These are phyloP conservation scores for Pristiophorus japonicus DNA, from an alignment of 2,113 vertebrate genomes.

Conservation along the genomic window DNA sequence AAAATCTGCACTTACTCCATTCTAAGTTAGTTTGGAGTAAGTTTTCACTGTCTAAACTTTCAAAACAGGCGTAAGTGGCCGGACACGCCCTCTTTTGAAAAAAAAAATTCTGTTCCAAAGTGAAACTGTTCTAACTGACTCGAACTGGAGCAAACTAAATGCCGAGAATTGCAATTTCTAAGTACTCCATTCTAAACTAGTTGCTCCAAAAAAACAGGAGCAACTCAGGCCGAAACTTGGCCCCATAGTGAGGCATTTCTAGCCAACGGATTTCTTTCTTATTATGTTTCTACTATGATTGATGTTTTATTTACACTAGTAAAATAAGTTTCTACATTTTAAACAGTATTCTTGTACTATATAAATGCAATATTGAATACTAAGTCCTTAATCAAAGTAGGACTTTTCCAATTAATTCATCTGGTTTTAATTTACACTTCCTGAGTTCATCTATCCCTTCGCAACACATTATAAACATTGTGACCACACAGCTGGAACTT, in stretches of 20 bases:
- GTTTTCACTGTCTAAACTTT: too few species aligned
- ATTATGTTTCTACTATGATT: neutral
- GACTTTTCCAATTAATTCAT: neutral
- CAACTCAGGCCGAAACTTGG: too few species aligned
- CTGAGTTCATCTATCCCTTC: neutral
- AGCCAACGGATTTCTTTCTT: neutral
- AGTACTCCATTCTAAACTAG: too few species aligned
- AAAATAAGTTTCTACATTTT: neutral
- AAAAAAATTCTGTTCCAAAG: too few species aligned
- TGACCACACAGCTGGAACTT: slow-evolving; percentile 24
- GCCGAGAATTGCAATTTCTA: too few species aligned
- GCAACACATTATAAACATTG: neutral
- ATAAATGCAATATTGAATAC: neutral
- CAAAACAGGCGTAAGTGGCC: too few species aligned
- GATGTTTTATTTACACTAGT: neutral
- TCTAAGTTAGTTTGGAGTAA: too few species aligned
- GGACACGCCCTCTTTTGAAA: too few species aligned
- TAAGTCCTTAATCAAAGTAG: neutral
- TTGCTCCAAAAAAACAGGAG: too few species aligned
- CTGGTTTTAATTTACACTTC: neutral
- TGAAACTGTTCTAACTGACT: too few species aligned
- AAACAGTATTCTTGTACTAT: neutral
- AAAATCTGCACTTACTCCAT: too few species aligned
- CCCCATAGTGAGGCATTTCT: neutral
- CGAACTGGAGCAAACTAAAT: too few species aligned